These are phyloP conservation scores for Andrena cerasifolii DNA, from an alignment of 1,140 invertebrate species.

Conservation along the genomic window DNA sequence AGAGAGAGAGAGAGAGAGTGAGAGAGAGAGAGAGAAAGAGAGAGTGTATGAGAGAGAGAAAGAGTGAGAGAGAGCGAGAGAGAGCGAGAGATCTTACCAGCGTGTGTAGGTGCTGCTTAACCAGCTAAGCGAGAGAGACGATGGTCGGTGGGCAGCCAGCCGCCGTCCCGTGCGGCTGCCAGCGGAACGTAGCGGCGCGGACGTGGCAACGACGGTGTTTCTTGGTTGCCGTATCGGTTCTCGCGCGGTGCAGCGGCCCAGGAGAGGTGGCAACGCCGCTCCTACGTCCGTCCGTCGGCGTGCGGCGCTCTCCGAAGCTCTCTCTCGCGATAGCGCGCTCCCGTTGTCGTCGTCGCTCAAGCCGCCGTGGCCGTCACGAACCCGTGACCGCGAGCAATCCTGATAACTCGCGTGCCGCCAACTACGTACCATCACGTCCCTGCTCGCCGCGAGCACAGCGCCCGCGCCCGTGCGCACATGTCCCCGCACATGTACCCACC, in stretches of 20 bases:
- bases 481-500: slow-evolving; percentile 43
- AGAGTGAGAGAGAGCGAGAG: too few species aligned
- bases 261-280: slow-evolving; percentile 63
- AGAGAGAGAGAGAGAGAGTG: too few species aligned
- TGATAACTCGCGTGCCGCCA: slow-evolving; percentile 49
- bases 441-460: slow-evolving; percentile 43
- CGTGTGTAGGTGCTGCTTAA: slow-evolving; percentile 36
- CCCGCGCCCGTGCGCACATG: slow-evolving; percentile 52
- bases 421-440: slow-evolving; percentile 63
- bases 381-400: slow-evolving; percentile 54
- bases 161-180: slow-evolving; percentile 52
- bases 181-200: slow-evolving; percentile 62
- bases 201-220: slow-evolving; percentile 58
- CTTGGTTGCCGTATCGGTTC: slow-evolving; percentile 54
- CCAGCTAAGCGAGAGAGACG: slow-evolving; percentile 46
- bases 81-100: slow-evolving; percentile 44
- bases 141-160: slow-evolving; percentile 51
- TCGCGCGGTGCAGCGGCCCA: slow-evolving; percentile 53
- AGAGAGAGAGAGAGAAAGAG: too few species aligned
- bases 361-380: slow-evolving; percentile 49
- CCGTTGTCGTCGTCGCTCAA: slow-evolving; percentile 54
- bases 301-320: slow-evolving; percentile 60
- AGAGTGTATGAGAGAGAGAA: too few species aligned
- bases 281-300: slow-evolving; percentile 47
- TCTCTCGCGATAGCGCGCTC: slow-evolving; percentile 53